These are phyloP conservation scores for Xiphorhynchus erythropygius DNA, from an alignment of 2,797 vertebrate species.

Conservation along the genomic window DNA sequence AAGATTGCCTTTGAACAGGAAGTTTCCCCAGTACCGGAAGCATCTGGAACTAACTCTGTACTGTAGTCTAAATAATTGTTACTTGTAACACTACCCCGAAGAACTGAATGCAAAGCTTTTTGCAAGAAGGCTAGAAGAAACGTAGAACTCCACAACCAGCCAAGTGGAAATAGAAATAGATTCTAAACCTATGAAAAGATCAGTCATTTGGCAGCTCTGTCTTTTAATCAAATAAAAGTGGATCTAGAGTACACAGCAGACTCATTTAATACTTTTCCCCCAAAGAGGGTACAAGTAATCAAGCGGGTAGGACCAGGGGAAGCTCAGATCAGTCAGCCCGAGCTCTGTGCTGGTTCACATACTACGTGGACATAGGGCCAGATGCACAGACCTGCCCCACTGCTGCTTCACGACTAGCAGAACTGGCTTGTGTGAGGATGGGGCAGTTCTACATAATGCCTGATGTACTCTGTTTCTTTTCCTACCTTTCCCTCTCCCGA, in stretches of 20 bases:
- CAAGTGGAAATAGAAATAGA: neutral
- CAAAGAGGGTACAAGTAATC: neutral
- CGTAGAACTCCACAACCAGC: neutral
- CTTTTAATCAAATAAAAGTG: neutral
- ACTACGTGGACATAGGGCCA: rapidly evolving
- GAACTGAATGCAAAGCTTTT: neutral
- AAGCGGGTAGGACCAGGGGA: neutral
- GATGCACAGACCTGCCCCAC: neutral
- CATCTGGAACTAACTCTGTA: neutral
- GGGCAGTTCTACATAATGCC: too few relatives aligned
- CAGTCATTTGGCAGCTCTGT: neutral
- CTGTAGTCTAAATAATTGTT: neutral
- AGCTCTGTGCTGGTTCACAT: neutral
- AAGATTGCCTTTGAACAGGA: neutral
- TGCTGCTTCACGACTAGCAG: neutral
- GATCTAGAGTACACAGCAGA: neutral
- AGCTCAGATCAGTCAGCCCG: neutral
- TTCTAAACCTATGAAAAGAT: neutral
- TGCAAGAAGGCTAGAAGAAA: neutral
- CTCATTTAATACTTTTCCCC: neutral
- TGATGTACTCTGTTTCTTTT: neutral
- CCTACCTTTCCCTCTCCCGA: neutral
- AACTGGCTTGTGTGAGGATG: rapidly evolving
- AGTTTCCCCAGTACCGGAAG: neutral
- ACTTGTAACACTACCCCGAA: neutral